These are phyloP conservation scores for Pimpla rufipes DNA, from an alignment of 2,888 invertebrate species.

Conservation along the genomic window DNA sequence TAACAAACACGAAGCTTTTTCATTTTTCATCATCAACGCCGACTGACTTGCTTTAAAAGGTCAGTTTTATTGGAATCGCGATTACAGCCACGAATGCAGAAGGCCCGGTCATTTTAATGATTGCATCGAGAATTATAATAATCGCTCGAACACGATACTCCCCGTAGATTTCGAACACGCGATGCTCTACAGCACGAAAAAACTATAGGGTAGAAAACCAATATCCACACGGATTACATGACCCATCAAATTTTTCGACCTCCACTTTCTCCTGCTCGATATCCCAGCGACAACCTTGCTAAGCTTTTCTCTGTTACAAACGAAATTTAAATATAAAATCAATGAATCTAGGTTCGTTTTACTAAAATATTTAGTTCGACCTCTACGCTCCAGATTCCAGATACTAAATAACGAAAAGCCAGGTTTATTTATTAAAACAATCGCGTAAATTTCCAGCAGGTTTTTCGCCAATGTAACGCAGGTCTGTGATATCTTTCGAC, in stretches of 20 bases:
- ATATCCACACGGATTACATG: slow-evolving; percentile 10
- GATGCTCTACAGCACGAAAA: neutral
- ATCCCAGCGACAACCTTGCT: neutral
- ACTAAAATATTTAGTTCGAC: too few relatives aligned
- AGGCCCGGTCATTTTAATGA: neutral
- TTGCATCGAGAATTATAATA: neutral
- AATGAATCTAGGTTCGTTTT: too few relatives aligned
- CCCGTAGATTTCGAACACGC: neutral
- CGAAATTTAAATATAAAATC: too few relatives aligned
- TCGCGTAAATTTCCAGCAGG: too few relatives aligned
- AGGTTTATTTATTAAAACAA: too few relatives aligned
- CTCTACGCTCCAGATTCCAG: too few relatives aligned
- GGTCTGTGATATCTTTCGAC: neutral
- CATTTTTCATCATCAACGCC: neutral
- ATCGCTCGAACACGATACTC: neutral
- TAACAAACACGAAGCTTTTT: neutral
- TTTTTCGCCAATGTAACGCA: neutral
- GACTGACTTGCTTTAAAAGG: neutral
- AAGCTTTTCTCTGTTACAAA: neutral
- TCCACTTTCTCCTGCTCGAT: neutral
- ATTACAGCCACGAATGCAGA: neutral
- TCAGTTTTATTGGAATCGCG: neutral
- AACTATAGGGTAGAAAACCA: neutral
- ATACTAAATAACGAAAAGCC: too few relatives aligned
- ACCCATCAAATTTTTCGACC: neutral